These are phyloP conservation scores for Acleris cristana DNA, from an alignment of 2,888 invertebrate genomes.

Conservation along the genomic window DNA sequence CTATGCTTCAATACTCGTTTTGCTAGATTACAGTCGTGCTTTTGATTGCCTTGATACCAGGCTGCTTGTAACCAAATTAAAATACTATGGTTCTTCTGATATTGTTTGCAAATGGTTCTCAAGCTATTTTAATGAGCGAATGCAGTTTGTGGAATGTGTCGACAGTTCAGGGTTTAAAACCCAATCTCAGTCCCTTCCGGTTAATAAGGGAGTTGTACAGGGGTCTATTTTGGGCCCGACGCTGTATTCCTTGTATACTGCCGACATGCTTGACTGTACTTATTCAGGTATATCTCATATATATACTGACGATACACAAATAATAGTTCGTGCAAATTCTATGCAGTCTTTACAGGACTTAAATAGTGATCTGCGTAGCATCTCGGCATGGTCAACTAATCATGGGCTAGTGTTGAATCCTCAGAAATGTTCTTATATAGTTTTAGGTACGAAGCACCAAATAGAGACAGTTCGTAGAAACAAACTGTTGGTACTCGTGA, in stretches of 20 bases:
- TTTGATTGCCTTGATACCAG: conserved; percentile 7
- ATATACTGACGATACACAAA: no score
- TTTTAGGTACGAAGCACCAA: conserved; percentile 1
- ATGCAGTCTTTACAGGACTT: not conserved
- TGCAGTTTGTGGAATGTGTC: conserved; percentile 9
- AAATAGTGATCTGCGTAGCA: not conserved
- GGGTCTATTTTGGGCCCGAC: conserved; percentile 11
- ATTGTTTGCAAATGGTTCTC: conserved; percentile 5
- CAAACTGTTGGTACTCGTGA: not conserved
- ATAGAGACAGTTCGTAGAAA: not conserved
- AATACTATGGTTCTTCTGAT: conserved; percentile 9
- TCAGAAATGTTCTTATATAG: conserved; percentile 4
- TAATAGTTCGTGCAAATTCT: no score
- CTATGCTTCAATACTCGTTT: conserved; percentile 1
- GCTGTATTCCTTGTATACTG: no score
- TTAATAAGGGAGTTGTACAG: conserved; percentile 8
- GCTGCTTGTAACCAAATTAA: conserved; percentile 2
- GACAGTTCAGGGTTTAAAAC: not conserved
- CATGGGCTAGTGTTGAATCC: conserved; percentile 9
- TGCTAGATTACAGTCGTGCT: conserved; percentile 9
- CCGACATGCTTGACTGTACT: no score
- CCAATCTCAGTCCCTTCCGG: not conserved
- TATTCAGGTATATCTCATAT: no score
- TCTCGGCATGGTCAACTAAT: conserved; percentile 4
- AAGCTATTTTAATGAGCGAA: conserved; percentile 8